These are phyloP conservation scores for Mastomys coucha DNA, from an alignment of 2,113 vertebrate genomes.

Conservation along the genomic window DNA sequence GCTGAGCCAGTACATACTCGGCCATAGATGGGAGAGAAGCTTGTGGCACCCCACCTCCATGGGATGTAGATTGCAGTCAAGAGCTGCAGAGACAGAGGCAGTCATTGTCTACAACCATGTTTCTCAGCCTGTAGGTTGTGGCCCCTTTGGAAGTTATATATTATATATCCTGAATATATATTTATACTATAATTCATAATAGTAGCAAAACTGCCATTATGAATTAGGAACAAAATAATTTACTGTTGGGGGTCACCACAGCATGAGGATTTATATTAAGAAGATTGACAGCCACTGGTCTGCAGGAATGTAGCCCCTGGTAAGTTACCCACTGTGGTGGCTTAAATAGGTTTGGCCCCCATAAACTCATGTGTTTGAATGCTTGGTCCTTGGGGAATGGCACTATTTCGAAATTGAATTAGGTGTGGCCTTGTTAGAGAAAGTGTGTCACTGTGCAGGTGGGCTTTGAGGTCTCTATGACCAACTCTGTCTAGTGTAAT, in stretches of 20 bases:
- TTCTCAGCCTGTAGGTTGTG: not conserved
- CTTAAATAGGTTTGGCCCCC: too few relatives aligned
- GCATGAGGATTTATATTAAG: not conserved
- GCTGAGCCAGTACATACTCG: not conserved
- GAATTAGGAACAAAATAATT: not conserved
- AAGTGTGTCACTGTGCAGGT: too few relatives aligned
- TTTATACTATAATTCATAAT: not conserved
- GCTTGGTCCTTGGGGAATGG: too few relatives aligned
- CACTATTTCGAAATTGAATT: too few relatives aligned
- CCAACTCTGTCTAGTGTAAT: too few relatives aligned
- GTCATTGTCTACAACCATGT: not conserved
- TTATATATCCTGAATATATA: not conserved
- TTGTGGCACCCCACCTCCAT: not conserved
- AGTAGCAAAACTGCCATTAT: not conserved
- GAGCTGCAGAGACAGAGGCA: not conserved
- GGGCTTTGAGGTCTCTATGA: too few relatives aligned
- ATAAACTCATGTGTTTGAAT: too few relatives aligned
- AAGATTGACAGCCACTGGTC: not conserved
- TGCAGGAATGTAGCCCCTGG: not conserved
- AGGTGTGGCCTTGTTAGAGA: too few relatives aligned
- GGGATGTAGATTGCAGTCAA: not conserved
- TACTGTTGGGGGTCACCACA: not conserved
- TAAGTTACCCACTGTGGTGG: not conserved
- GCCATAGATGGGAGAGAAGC: fast-evolving
- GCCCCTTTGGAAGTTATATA: not conserved